Base-by-base conservation (phyloP, 2,888 invertebrate genomes). In the Andrena praecox region DNA sequence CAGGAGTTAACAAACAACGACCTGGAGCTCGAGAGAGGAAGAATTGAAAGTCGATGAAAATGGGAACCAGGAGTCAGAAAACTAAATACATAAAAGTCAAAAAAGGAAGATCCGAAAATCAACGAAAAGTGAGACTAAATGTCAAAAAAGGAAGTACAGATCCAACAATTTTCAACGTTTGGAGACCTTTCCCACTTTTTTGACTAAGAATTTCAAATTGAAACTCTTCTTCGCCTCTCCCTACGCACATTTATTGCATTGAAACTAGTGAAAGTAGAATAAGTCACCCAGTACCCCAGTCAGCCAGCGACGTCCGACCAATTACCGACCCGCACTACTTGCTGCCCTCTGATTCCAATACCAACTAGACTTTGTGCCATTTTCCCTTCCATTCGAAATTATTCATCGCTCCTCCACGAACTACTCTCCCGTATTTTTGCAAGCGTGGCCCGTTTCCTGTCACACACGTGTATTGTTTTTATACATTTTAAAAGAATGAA, bases 311-410 rank as follows among this genome's bases (percentile, higher is more conserved):
- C 10, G 63, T n/a, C 63, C 2, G 72, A 72, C n/a, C 4, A 64
- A 56, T 29, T 20, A 27, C 29, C 7, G 64, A 29, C 16, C 12
- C 7, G 29, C 12, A 10, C 73, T 73, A 73, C 64, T 73, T 16
- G 42, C 4, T 20, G 35, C 24, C 29, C 27, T 12, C 7, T 2
- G n/a, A 8, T 12, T 3, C 12, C 31, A 31, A 16, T 4, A 7
- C 33, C 20, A 24, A 12, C 42, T n/a, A 24, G n/a, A 52, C n/a
- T 29, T 42, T 16, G 1, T 42, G 42, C 42, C 16, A 42, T 42
- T 42, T 42, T 42, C 4, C 42, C 42, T 16, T 42, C 16, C 42
- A 16, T 16, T n/a, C 27, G 24, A 20, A 20, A 52, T 8, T 8
- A 52, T 52, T 52, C n/a, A 20, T 2, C 20, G 52, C 12, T 20